Evolutionary conservation across 2,888 invertebrate species (phyloP).

Genomic region (Drosophila affinis): DNA sequence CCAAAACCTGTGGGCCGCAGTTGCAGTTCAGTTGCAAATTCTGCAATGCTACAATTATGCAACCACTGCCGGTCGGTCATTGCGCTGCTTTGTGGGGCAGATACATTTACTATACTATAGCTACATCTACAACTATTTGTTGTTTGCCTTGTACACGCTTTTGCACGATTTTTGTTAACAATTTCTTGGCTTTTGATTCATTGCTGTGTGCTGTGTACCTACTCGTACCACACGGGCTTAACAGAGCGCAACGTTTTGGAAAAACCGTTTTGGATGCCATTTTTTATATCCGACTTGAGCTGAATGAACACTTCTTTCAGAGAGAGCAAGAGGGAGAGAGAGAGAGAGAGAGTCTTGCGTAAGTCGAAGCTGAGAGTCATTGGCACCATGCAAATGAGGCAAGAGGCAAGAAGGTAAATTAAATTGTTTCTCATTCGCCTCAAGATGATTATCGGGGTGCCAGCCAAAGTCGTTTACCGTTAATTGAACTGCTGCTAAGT

Average conservation of each 20-base stretch:
- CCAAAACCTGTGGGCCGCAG: constrained; percentile 46
- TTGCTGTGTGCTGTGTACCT: neutral
- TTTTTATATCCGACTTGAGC: constrained; percentile 35
- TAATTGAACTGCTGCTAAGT: constrained; percentile 62
- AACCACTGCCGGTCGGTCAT: constrained; percentile 59
- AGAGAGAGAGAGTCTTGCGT: constrained; percentile 67
- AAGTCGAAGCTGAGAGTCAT: constrained; percentile 60
- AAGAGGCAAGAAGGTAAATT: constrained; percentile 54
- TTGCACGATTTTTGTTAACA: constrained; percentile 54
- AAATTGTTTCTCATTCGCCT: constrained; percentile 54
- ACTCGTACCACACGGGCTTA: constrained; percentile 41
- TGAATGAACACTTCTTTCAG: constrained; percentile 14
- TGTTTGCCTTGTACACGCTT: constrained; percentile 45
- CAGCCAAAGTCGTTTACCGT: constrained; percentile 61
- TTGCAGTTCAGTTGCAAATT: constrained; percentile 52
- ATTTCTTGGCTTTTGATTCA: constrained; percentile 51
- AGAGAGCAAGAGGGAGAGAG: constrained; percentile 16
- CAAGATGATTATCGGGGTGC: constrained; percentile 56
- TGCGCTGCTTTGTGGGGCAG: constrained; percentile 48
- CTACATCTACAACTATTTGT: constrained; percentile 49
- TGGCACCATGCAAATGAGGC: constrained; percentile 69
- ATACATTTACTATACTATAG: constrained; percentile 12
- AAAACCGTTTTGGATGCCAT: constrained; percentile 42
- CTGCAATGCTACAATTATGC: constrained; percentile 63
- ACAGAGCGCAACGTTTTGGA: constrained; percentile 68